These are phyloP conservation scores for Trichogramma evanescens DNA, from an alignment of 2,888 invertebrate species.

Conservation along the genomic window DNA sequence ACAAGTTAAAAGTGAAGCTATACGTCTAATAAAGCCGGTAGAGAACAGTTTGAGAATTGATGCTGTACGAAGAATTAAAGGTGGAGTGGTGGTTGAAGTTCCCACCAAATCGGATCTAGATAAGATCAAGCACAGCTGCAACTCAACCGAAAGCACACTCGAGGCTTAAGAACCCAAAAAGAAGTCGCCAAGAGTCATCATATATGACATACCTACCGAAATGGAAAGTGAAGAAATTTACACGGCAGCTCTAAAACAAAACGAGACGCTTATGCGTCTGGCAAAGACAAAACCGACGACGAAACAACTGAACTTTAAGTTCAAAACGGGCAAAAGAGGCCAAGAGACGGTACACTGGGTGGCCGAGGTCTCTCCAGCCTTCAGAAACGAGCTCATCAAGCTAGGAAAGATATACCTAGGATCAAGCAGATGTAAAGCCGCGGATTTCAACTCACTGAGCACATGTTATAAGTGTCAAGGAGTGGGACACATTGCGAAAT, in stretches of 20 bases:
- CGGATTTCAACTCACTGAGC: conserved; percentile 6
- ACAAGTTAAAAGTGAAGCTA: too few species aligned
- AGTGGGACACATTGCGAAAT: not conserved
- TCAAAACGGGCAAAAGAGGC: not conserved
- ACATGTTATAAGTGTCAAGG: conserved; percentile 5
- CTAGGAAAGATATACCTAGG: conserved; percentile 6
- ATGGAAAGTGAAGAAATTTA: not conserved
- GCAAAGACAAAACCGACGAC: not conserved
- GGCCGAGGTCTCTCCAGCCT: not conserved
- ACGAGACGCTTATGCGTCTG: not conserved
- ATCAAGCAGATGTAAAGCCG: conserved; percentile 10
- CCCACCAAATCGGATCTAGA: not conserved
- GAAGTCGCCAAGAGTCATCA: not conserved
- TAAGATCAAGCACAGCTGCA: not conserved
- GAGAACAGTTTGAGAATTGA: too few species aligned
- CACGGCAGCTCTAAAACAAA: not conserved
- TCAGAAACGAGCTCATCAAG: not conserved
- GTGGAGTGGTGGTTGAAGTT: not conserved
- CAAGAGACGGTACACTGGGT: not conserved
- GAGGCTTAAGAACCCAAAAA: not conserved
- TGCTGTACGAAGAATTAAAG: not conserved
- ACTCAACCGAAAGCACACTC: not conserved
- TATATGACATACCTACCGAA: not conserved
- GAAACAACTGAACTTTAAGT: not conserved
- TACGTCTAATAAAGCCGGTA: too few species aligned